Conservation (phyloP, 2,888 invertebrate genomes). For the Lamproptera curius region DNA sequence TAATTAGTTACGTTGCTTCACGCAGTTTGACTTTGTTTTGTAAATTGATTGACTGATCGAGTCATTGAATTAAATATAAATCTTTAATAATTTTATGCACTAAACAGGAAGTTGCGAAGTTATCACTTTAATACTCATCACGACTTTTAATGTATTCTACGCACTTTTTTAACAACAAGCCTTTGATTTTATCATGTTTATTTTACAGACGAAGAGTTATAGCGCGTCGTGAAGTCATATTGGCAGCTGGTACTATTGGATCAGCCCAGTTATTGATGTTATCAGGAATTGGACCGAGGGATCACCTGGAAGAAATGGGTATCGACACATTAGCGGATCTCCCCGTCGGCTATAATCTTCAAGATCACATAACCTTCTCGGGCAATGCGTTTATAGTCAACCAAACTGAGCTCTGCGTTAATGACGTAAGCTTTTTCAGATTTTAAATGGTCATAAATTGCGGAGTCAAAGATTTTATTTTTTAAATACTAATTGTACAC, state of each 20-base stretch:
- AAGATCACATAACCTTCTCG: conserved; percentile 87
- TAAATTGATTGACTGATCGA: no score
- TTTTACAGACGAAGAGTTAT: conserved; percentile 48
- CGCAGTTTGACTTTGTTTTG: no score
- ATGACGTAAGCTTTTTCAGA: conserved; percentile 78
- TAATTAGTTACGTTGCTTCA: no score
- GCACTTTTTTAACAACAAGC: neutral
- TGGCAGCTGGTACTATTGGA: conserved; percentile 89
- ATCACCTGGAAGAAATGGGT: conserved; percentile 76
- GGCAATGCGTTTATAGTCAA: conserved; percentile 86
- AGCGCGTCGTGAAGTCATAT: conserved; percentile 86
- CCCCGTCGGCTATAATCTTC: conserved; percentile 88
- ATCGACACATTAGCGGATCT: conserved; percentile 82
- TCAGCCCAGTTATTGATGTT: conserved; percentile 92
- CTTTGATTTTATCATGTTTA: neutral
- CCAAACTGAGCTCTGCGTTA: conserved; percentile 79
- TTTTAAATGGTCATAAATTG: no score
- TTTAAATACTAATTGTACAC: no score
- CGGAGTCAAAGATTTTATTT: no score
- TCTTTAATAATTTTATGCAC: no score
- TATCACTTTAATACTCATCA: neutral
- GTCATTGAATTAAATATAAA: no score
- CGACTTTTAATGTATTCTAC: neutral
- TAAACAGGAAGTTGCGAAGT: neutral
- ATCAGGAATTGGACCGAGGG: conserved; percentile 86